Evolutionary conservation across 2,888 invertebrate genomes (phyloP).

Genomic region (Macropis europaea): DNA sequence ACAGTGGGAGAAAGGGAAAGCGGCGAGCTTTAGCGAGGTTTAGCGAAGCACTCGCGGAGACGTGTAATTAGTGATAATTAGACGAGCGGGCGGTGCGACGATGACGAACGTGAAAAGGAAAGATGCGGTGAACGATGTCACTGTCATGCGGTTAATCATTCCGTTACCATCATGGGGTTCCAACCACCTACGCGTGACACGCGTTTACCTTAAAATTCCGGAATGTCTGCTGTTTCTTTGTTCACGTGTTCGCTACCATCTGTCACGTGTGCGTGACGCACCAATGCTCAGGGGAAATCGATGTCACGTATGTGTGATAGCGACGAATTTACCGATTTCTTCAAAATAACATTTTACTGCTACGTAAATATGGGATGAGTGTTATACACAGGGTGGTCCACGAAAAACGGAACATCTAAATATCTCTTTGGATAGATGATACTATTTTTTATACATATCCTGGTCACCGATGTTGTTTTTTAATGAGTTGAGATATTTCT

Average conservation of each 20-base stretch:
- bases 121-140: not conserved
- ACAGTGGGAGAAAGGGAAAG: slow-evolving; percentile 28
- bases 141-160: slow-evolving; percentile 29
- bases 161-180: slow-evolving; percentile 12
- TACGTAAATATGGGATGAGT: no score
- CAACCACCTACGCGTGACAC: slow-evolving; percentile 19
- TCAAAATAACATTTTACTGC: no score
- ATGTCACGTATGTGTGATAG: no score
- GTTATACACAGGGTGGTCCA: no score
- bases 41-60: slow-evolving; percentile 20
- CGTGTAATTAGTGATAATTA: slow-evolving; percentile 50
- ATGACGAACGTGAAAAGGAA: slow-evolving; percentile 7
- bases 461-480: no score
- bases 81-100: not conserved
- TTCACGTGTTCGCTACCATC: not conserved
- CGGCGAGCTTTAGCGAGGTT: slow-evolving; percentile 10
- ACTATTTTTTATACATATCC: no score
- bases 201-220: no score
- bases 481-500: no score
- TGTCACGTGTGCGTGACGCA: not conserved
- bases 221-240: not conserved
- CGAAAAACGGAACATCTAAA: no score
- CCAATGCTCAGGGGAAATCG: no score
- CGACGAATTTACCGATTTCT: no score
- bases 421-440: no score